These are phyloP conservation scores for Euphydryas editha DNA, from an alignment of 2,888 invertebrate genomes.

Conservation along the genomic window DNA sequence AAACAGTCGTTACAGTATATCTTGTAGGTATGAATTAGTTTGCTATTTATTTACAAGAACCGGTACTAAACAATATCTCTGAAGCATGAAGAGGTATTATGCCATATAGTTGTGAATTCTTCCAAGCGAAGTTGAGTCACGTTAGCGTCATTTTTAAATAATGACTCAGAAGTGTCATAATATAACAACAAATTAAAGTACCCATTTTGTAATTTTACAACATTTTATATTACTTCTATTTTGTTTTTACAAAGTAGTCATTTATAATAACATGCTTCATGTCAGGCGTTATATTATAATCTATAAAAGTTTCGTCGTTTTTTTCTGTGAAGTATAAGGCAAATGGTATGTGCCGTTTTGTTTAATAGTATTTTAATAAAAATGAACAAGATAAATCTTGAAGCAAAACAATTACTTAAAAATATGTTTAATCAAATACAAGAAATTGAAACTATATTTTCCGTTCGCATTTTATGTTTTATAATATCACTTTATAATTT, in stretches of 20 bases:
- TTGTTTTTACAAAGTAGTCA: neutral
- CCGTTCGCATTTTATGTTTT: too few relatives aligned
- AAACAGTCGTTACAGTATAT: conserved; percentile 1
- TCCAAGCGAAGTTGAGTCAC: conserved; percentile 19
- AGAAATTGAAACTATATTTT: too few relatives aligned
- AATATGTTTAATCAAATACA: too few relatives aligned
- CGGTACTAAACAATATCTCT: conserved; percentile 18
- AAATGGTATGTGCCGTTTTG: too few relatives aligned
- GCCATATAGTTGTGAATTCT: conserved; percentile 29
- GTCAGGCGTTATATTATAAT: neutral
- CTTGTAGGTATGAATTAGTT: neutral
- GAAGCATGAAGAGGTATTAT: conserved; percentile 25
- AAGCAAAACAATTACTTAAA: too few relatives aligned
- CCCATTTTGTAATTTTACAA: conserved; percentile 1
- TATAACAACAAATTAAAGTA: neutral
- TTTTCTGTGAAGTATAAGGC: too few relatives aligned
- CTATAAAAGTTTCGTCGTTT: too few relatives aligned
- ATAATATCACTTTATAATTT: too few relatives aligned
- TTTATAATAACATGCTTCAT: neutral
- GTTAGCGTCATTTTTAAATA: conserved; percentile 19
- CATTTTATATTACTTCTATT: neutral
- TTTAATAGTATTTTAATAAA: too few relatives aligned
- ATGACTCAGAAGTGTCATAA: conserved; percentile 17
- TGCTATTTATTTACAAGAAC: conserved; percentile 19
- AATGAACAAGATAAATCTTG: too few relatives aligned